A percentile compares a stretch with the other conserved stretches of the same genome.
These are phyloP conservation scores for Eubucco bourcierii DNA, from an alignment of 2,113 vertebrate species.

Conservation along the genomic window DNA sequence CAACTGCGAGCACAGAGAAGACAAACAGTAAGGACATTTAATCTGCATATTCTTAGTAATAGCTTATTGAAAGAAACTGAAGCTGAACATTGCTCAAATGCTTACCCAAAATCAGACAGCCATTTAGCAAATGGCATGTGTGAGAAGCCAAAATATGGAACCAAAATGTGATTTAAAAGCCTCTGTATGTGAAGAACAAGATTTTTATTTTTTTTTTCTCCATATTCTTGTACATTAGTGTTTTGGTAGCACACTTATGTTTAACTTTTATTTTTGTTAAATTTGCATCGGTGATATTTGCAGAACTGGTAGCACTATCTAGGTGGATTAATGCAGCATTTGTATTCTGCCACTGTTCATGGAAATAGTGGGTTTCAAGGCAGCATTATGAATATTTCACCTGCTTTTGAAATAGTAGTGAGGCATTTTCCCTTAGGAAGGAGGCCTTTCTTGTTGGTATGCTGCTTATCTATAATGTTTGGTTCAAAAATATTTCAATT, in stretches of 20 bases:
- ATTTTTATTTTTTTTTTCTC: background rate
- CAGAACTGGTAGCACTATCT: background rate
- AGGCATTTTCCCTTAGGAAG: constrained; percentile 11
- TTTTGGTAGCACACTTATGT: background rate
- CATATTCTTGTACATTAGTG: background rate
- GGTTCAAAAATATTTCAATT: background rate
- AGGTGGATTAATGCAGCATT: constrained; percentile 12
- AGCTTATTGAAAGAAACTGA: background rate
- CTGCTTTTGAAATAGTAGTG: background rate
- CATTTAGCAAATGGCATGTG: background rate
- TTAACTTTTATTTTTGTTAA: background rate
- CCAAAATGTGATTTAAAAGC: background rate
- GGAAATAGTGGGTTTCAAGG: constrained; percentile 2
- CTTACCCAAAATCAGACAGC: background rate
- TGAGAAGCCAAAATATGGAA: background rate
- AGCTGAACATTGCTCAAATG: background rate
- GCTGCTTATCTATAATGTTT: constrained; percentile 9
- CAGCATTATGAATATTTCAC: constrained; percentile 37
- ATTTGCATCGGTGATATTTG: background rate
- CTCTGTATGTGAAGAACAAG: background rate
- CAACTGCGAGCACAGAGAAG: background rate
- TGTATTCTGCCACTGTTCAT: constrained; percentile 30
- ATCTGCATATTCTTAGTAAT: background rate
- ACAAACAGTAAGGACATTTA: background rate
- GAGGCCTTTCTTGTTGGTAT: background rate